Evolutionary conservation across 2,888 invertebrate genomes (phyloP).

Genomic region (Tiliacea aurago): DNA sequence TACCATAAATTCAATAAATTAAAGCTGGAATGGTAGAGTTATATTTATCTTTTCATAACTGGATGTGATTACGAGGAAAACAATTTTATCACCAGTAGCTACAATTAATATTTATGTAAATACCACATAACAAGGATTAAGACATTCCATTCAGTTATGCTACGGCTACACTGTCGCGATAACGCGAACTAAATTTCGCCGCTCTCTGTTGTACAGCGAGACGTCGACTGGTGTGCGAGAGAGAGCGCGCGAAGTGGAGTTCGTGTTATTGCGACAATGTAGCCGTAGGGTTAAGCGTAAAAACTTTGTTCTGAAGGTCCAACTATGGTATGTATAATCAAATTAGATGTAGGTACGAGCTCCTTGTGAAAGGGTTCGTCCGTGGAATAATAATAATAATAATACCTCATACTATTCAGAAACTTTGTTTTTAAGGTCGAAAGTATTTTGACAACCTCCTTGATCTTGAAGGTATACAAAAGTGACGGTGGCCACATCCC

Average conservation of each 20-base stretch:
- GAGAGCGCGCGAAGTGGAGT: no score
- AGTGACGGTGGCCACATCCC: not conserved
- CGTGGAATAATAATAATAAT: not conserved
- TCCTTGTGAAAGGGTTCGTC: not conserved
- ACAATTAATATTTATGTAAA: not conserved
- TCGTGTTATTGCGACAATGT: no score
- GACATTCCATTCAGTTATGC: not conserved
- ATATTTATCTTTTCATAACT: not conserved
- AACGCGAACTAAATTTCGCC: no score
- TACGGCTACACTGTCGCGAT: no score
- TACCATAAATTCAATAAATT: conserved; percentile 7
- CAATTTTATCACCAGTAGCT: not conserved
- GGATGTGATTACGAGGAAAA: not conserved
- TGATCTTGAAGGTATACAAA: not conserved
- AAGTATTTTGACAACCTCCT: not conserved
- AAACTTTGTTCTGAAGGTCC: not conserved
- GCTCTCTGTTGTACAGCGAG: no score
- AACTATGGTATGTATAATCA: not conserved
- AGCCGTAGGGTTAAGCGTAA: not conserved
- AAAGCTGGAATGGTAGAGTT: not conserved
- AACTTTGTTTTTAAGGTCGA: not conserved
- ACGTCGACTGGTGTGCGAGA: no score
- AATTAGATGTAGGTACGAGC: conserved; percentile 2
- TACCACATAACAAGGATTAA: not conserved
- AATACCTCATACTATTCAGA: conserved; percentile 9